Base-by-base conservation (phyloP, 2,113 vertebrate genomes). In the Barbus barbus region DNA sequence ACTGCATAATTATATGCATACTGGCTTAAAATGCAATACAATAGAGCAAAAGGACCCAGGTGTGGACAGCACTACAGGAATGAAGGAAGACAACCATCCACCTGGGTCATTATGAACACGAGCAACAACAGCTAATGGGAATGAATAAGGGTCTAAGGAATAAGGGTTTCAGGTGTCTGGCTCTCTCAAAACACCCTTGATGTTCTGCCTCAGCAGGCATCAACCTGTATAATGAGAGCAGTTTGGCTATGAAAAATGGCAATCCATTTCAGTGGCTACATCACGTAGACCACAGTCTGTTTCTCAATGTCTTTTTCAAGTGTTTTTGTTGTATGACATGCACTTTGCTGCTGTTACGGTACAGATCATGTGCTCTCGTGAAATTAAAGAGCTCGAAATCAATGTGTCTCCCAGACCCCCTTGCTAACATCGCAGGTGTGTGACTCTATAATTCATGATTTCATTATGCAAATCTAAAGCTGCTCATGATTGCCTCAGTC, bases 31-130 rank as follows among this genome's bases (percentile, higher is more conserved):
- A 48, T 14, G 6, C 53, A 26, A 44, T 79, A 8, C 58, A 80
- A n/a, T 48, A 46, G 60, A 80, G 41, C 38, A 31, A 80, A 80
- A 48, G 26, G 38, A 67, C 65, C 60, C 69, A 85, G 86, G 83
- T 86, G 84, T 63, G 84, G 78, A 36, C 53, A 61, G n/a, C 9
- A 61, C 60, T 22, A 86, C 74, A 53, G 24, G 12, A 53, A 83
- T 69, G 61, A 83, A 28, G 28, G 76, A 41, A 46, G 26, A 58
- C 41, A 60, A 31, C 60, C 77, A 22, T 81, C 14, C 31, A 80
- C 53, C 44, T 58, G 72, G 87, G 14, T 67, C 13, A 81, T 86
- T 81, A 85, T 90, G 51, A 33, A 73, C 77, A 46, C 36, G 72
- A 36, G 16, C 41, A 65, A n/a, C 63, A 82, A 81, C 82, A 22